Evolutionary conservation across 64 coral and sea anemone genomes (phyloP), one percentile per base, ranked within the genome.

Genomic region (Platygyra sinensis): DNA sequence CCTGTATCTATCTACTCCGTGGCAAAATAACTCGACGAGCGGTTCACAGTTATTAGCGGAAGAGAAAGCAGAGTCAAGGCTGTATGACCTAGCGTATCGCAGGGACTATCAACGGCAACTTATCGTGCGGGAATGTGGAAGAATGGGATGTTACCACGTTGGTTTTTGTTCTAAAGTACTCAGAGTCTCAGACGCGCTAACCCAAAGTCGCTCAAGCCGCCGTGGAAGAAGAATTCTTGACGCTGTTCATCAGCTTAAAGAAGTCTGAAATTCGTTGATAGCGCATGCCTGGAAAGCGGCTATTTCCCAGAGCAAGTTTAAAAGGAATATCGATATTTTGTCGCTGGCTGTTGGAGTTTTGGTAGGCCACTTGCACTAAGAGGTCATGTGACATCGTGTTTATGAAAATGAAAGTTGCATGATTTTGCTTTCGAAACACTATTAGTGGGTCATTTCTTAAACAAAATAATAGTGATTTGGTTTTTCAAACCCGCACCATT

Each of bases 61-160:
- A 29, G 87, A 89, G 0, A 27, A 27, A 67, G 73, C 74, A 5
- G 20, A 19, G 38, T 89, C 87, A 0, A 75, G 87, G 5, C 87
- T 89, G 24, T 79, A 78, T 27, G 87, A 89, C 65, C 87, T 75
- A 67, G 74, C 60, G 18, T 89, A 62, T 30, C 25, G 3, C 10
- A 31, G 15, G 10, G 87, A 79, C 0, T 89, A 89, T 22, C 59
- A 89, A 27, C 75, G 74, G 79, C 62, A 36, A 69, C 16, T 67
- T 89, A 31, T 61, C 30, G 4, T 7, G 1, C 11, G 87, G 87
- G 36, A 30, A 89, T 46, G 60, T 89, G 28, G 60, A 89, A 42
- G 75, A 67, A 50, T 89, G 87, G 87, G 87, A 89, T 30, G 87
- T 89, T 67, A 89, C 87, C 30, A 62, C 87, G 17, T 79, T 89